A percentile compares a stretch with the other conserved stretches of the same genome.
Conservation (phyloP, 37 sponge, comb jelly and placozoan species). For the Axinella damicornis region DNA sequence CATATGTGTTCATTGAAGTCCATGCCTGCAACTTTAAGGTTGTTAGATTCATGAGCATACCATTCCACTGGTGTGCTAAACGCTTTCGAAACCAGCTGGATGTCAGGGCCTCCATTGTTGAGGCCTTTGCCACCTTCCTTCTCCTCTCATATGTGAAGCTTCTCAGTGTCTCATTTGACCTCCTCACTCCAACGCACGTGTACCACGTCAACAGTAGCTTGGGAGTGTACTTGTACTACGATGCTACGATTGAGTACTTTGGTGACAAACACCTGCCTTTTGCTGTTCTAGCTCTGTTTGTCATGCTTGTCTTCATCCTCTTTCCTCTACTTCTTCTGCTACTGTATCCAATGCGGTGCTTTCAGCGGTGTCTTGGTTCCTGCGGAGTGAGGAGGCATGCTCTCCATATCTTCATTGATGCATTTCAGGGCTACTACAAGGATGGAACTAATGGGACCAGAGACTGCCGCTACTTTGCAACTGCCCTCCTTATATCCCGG, state of each 20-base stretch:
- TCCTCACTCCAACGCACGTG: constrained; percentile 36
- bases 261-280: background rate
- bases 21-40: constrained; percentile 10
- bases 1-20: constrained; percentile 17
- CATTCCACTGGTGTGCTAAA: constrained; percentile 16
- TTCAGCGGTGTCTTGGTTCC: no score
- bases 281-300: constrained; percentile 22
- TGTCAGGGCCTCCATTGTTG: constrained; percentile 31
- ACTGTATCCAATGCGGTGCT: background rate
- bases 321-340: constrained; percentile 13
- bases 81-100: constrained; percentile 47
- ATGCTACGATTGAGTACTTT: constrained; percentile 18
- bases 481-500: constrained; percentile 43
- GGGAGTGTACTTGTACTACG: background rate
- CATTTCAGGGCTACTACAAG: no score
- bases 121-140: constrained; percentile 66
- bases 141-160: constrained; percentile 64
- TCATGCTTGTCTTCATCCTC: background rate
- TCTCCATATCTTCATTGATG: no score
- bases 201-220: background rate
- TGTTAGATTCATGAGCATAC: constrained; percentile 1
- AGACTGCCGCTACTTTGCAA: constrained; percentile 67
- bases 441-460: constrained; percentile 2
- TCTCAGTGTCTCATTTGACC: constrained; percentile 38
- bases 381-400: no score